These are phyloP conservation scores for Amyelois transitella DNA, from an alignment of 1,140 invertebrate genomes.

Conservation along the genomic window DNA sequence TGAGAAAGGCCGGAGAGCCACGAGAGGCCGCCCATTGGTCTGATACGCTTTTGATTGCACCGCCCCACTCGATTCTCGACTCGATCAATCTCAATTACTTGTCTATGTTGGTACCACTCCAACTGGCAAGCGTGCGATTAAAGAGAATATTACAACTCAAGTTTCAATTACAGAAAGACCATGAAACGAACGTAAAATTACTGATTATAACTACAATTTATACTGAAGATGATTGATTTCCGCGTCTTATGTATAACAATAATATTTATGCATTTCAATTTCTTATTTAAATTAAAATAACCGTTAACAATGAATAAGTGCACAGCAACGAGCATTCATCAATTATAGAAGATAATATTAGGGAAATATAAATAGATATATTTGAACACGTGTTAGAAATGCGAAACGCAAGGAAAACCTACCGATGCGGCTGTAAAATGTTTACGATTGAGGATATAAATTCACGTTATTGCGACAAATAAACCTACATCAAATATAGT, in stretches of 20 bases:
- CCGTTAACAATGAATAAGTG: background rate
- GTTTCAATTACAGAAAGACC: background rate
- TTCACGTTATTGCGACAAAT: conserved; percentile 42
- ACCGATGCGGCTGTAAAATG: conserved; percentile 38
- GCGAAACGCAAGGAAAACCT: conserved; percentile 22
- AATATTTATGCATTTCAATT: background rate
- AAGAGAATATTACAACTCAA: background rate
- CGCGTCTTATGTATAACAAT: background rate
- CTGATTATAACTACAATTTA: conserved; percentile 7
- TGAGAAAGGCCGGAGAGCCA: conserved; percentile 25
- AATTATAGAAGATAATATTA: conserved; percentile 18
- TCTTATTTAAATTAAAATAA: background rate
- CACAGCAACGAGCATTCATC: conserved; percentile 15
- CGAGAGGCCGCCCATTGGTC: conserved; percentile 48
- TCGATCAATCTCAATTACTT: conserved; percentile 67
- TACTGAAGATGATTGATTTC: background rate
- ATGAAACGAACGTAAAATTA: conserved; percentile 22
- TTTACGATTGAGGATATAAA: conserved; percentile 52
- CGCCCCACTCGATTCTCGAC: conserved; percentile 61
- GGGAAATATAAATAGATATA: conserved; percentile 28
- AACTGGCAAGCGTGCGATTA: conserved; percentile 15
- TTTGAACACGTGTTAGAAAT: conserved; percentile 22
- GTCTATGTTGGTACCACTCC: conserved; percentile 40
- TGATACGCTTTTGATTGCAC: conserved; percentile 70
- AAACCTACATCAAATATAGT: conserved; percentile 20